A percentile compares a stretch with the other conserved stretches of the same genome.
phyloP scores from a whole-genome alignment of 2,888 invertebrate species.

The Liodrosophila aerea region DNA sequence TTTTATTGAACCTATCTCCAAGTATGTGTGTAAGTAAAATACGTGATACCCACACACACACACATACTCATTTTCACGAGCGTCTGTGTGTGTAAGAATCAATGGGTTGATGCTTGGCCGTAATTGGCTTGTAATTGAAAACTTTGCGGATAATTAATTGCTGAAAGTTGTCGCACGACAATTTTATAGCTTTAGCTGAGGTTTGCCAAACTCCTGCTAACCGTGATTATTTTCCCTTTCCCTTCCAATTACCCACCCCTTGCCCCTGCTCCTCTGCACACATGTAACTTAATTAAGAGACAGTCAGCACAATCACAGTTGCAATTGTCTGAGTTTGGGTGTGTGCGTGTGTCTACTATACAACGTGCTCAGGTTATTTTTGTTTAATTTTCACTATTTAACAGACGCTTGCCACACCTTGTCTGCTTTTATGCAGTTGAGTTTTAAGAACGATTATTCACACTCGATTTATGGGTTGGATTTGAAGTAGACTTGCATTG shows the following conservation, averaged over 20 bases:
- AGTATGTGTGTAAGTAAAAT: constrained; percentile 20
- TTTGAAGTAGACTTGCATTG: not conserved
- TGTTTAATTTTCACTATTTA: constrained; percentile 12
- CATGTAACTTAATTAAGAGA: constrained; percentile 62
- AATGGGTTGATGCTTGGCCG: constrained; percentile 48
- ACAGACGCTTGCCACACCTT: constrained; percentile 20
- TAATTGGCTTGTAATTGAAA: constrained; percentile 75
- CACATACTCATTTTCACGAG: not conserved
- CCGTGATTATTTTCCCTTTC: constrained; percentile 24
- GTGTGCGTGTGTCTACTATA: constrained; percentile 35
- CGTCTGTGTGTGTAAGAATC: constrained; percentile 14
- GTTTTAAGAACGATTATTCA: not conserved
- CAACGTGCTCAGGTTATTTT: too few relatives aligned
- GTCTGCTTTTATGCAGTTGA: constrained; percentile 8
- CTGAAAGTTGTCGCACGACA: constrained; percentile 70
- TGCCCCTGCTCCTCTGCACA: constrained; percentile 7
- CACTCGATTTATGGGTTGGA: too few relatives aligned
- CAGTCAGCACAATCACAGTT: constrained; percentile 37
- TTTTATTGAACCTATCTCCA: constrained; percentile 40
- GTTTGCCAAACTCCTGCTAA: constrained; percentile 49
- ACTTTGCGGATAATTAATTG: constrained; percentile 76
- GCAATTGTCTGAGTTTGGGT: constrained; percentile 29
- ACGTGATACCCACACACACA: constrained; percentile 8
- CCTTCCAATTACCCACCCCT: not conserved
- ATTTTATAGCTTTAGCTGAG: constrained; percentile 69